phyloP scores from a whole-genome alignment of 2,888 invertebrate species.

The Pseudolycoriella hygida region DNA sequence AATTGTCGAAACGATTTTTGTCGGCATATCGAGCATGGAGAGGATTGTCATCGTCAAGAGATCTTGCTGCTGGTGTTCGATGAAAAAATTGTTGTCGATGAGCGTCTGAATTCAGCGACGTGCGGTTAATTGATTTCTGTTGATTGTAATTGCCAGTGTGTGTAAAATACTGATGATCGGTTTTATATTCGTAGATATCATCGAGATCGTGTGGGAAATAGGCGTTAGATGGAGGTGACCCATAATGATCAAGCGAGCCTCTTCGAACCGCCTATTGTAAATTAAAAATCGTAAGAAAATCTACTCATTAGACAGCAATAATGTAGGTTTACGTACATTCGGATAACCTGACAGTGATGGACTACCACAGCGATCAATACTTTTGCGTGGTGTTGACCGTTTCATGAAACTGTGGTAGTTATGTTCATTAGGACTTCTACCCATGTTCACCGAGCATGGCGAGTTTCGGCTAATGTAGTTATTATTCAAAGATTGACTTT shows the following conservation, averaged over 20 bases:
- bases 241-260: slow-evolving; percentile 18
- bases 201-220: slow-evolving; percentile 29
- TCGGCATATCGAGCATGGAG: neutral
- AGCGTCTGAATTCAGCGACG: slow-evolving; percentile 21
- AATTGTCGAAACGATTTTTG: slow-evolving; percentile 24
- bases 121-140: slow-evolving; percentile 15
- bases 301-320: neutral
- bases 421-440: slow-evolving; percentile 21
- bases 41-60: slow-evolving; percentile 19
- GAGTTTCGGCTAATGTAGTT: slow-evolving; percentile 19
- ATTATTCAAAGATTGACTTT: slow-evolving; percentile 17
- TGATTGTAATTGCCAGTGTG: slow-evolving; percentile 21
- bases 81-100: slow-evolving; percentile 19
- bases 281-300: slow-evolving; percentile 9
- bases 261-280: slow-evolving; percentile 21
- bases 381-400: slow-evolving; percentile 20
- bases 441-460: slow-evolving; percentile 14
- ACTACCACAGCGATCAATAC: slow-evolving; percentile 22
- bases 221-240: slow-evolving; percentile 19
- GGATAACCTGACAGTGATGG: slow-evolving; percentile 18
- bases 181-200: slow-evolving; percentile 26
- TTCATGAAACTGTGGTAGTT: slow-evolving; percentile 19
- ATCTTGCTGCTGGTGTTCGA: slow-evolving; percentile 21
- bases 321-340: neutral
- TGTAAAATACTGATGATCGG: slow-evolving; percentile 29